Conservation (phyloP, 2,113 vertebrate species). For the Balaenoptera acutorostrata region DNA sequence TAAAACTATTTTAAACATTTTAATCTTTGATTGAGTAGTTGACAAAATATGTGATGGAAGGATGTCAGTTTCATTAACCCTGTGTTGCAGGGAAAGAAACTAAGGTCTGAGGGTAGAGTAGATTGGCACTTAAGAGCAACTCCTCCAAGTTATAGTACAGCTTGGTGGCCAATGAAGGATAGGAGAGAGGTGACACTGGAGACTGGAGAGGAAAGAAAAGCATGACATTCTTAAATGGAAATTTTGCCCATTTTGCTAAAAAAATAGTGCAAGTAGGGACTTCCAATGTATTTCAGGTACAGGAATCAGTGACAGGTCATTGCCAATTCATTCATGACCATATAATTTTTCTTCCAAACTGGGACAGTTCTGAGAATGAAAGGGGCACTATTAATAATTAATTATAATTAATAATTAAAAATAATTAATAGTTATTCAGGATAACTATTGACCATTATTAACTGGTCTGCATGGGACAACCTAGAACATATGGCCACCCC, state of each 20-base stretch:
- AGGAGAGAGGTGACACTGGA: background rate
- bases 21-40: background rate
- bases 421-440: background rate
- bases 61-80: constrained; percentile 32
- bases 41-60: constrained; percentile 22
- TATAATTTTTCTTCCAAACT: background rate
- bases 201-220: background rate
- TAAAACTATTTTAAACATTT: constrained; percentile 60
- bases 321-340: background rate
- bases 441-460: background rate
- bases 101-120: background rate
- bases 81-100: background rate
- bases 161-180: background rate
- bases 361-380: background rate
- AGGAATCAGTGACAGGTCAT: background rate
- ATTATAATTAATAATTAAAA: too few relatives aligned
- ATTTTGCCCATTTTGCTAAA: background rate
- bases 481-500: background rate
- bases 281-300: background rate
- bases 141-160: background rate
- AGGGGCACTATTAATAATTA: background rate
- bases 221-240: background rate
- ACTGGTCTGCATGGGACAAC: background rate
- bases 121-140: background rate
- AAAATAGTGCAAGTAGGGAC: background rate